Percentiles rank a stretch among this genome's conserved stretches.
Conservation (phyloP, 2,113 vertebrate species). For the Tapirus terrestris region DNA sequence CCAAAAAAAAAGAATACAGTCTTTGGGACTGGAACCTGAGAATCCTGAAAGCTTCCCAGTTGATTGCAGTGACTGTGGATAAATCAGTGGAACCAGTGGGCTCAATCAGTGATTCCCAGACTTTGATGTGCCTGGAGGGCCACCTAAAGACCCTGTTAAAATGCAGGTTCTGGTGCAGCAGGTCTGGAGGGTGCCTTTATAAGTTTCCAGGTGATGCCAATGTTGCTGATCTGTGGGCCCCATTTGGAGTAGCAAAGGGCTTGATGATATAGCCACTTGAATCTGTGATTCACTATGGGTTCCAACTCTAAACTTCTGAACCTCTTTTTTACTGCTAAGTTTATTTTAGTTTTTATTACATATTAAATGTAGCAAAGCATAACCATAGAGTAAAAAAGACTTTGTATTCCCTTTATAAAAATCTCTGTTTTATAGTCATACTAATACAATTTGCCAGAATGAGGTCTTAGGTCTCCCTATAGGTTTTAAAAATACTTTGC, state of each 20-base stretch:
- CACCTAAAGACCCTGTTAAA: not conserved
- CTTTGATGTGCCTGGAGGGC: not conserved
- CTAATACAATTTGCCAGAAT: not conserved
- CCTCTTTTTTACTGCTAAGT: not conserved
- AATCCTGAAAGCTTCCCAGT: not conserved
- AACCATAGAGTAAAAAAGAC: not conserved
- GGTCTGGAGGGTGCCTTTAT: not conserved
- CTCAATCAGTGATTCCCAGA: not conserved
- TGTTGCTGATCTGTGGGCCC: not conserved
- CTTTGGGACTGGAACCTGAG: not conserved
- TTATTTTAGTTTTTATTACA: conserved; percentile 46
- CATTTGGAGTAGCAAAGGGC: conserved; percentile 19
- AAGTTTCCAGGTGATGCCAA: not conserved
- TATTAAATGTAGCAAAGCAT: not conserved
- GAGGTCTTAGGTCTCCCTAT: not conserved
- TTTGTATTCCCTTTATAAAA: not conserved
- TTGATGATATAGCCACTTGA: not conserved
- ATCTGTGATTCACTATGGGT: not conserved
- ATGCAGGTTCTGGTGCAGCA: not conserved
- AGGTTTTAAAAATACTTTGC: conserved; percentile 16
- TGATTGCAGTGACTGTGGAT: not conserved
- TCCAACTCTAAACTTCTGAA: conserved; percentile 50
- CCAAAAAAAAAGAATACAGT: not conserved
- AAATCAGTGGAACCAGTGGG: not conserved
- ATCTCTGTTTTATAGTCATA: not conserved